Evolutionary conservation across 2,888 invertebrate species (phyloP).

Genomic region (Stramonita haemastoma): DNA sequence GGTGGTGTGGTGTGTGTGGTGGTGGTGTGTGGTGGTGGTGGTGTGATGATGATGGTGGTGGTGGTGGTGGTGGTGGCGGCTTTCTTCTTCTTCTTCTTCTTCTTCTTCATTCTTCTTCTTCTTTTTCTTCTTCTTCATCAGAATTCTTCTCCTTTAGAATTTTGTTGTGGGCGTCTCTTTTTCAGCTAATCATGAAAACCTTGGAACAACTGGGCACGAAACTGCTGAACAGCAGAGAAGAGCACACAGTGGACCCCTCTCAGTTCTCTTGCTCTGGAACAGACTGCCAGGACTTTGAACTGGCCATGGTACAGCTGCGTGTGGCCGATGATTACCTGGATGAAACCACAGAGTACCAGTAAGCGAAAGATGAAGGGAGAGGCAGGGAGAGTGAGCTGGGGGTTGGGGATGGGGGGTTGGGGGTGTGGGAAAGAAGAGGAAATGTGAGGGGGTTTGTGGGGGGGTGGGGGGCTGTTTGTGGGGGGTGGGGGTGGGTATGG

Average conservation of each 20-base stretch:
- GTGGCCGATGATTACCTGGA: constrained; percentile 47
- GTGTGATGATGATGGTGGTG: too few relatives aligned
- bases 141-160: too few relatives aligned
- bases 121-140: too few relatives aligned
- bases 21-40: too few relatives aligned
- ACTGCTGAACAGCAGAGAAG: neutral
- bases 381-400: neutral
- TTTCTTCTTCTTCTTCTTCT: too few relatives aligned
- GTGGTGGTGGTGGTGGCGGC: too few relatives aligned
- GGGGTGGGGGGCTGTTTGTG: neutral
- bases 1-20: too few relatives aligned
- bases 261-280: constrained; percentile 53
- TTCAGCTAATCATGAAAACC: neutral
- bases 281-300: constrained; percentile 59
- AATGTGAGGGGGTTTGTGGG: neutral
- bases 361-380: constrained; percentile 20
- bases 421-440: neutral
- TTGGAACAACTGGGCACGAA: neutral
- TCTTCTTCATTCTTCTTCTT: too few relatives aligned
- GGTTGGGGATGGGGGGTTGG: neutral
- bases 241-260: constrained; percentile 40
- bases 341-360: constrained; percentile 53
- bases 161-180: neutral
- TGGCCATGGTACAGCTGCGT: constrained; percentile 60
- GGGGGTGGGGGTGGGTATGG: neutral